phyloP scores from a whole-genome alignment of 2,797 vertebrate genomes.

The Acanthornis magna region DNA sequence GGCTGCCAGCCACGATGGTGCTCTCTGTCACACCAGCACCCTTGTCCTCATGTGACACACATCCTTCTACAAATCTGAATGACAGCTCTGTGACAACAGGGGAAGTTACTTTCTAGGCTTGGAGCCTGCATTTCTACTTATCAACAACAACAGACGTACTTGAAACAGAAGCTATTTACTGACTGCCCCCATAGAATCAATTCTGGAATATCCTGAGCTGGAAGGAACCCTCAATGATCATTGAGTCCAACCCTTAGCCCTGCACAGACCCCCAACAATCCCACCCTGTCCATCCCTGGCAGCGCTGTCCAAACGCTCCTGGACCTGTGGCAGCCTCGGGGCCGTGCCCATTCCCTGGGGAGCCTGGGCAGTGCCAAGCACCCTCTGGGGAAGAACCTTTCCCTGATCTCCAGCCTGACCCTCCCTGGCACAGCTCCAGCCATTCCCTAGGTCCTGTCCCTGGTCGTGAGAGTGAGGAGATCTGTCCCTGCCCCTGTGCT shows the following conservation, averaged over 20 bases:
- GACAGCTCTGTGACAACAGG: not conserved
- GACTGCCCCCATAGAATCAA: not conserved
- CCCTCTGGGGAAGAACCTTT: not conserved
- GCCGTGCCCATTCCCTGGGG: not conserved
- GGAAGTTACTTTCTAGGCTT: not conserved
- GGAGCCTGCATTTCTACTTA: not conserved
- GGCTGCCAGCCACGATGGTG: not conserved
- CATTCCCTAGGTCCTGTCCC: fast-evolving
- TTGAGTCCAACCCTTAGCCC: not conserved
- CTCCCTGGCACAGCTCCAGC: not conserved
- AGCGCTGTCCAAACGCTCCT: fast-evolving
- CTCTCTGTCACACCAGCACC: not conserved
- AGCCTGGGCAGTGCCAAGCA: not conserved
- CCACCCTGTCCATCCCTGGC: not conserved
- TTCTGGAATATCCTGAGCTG: not conserved
- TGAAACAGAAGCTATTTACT: not conserved
- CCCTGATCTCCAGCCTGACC: fast-evolving
- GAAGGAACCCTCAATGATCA: not conserved
- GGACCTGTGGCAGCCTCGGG: not conserved
- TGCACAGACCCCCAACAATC: not conserved
- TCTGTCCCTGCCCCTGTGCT: not conserved
- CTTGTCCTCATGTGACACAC: not conserved
- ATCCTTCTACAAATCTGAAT: not conserved
- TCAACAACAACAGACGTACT: not conserved
- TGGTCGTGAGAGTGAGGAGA: not conserved